Evolutionary conservation across 2,888 invertebrate species (phyloP).

Genomic region (Troglohyphantes excavatus): DNA sequence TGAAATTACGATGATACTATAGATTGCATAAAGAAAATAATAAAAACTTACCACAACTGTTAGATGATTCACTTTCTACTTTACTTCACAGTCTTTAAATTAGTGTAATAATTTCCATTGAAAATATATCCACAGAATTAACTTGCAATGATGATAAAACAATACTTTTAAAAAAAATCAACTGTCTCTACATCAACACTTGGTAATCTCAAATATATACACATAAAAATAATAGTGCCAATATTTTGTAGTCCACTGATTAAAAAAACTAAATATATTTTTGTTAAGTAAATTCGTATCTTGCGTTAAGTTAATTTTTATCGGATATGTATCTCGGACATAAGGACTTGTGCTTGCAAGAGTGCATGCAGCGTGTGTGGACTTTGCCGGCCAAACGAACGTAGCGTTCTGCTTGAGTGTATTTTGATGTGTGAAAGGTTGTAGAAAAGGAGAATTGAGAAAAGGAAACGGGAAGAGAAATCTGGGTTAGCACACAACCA

Average conservation of each 20-base stretch:
- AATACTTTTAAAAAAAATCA: neutral
- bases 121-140: neutral
- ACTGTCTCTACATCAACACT: neutral
- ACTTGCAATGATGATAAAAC: neutral
- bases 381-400: conserved; percentile 20
- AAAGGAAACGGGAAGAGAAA: conserved; percentile 23
- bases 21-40: too few species aligned
- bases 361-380: neutral
- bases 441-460: conserved; percentile 19
- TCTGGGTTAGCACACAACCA: conserved; percentile 4
- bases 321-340: neutral
- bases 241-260: too few species aligned
- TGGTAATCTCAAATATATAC: neutral
- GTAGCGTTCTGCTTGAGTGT: conserved; percentile 22
- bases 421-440: conserved; percentile 38
- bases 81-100: neutral
- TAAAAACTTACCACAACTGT: conserved; percentile 21
- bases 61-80: neutral
- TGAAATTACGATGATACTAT: too few species aligned
- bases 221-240: too few species aligned
- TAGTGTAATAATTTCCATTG: neutral
- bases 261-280: neutral
- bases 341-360: neutral
- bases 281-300: neutral
- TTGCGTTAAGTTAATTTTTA: neutral